These are phyloP conservation scores for Heterohyrax brucei DNA, from an alignment of 2,797 vertebrate genomes.

Conservation along the genomic window DNA sequence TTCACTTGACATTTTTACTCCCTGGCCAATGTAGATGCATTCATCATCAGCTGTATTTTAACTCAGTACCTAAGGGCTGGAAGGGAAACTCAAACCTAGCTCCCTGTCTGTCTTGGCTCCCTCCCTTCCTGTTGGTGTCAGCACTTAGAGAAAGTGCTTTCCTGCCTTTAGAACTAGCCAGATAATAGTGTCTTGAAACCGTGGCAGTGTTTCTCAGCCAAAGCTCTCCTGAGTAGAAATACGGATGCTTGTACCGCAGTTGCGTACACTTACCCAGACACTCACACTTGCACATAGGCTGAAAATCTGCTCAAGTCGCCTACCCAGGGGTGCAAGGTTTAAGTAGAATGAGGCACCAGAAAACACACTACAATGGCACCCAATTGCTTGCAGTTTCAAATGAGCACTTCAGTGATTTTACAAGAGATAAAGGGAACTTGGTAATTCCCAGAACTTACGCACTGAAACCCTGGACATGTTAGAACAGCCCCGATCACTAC, in stretches of 20 bases:
- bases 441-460: constrained; percentile 54
- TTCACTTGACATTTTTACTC: not conserved
- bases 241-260: not conserved
- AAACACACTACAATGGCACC: not conserved
- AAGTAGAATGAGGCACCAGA: not conserved
- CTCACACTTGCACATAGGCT: not conserved
- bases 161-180: not conserved
- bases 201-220: constrained; percentile 6
- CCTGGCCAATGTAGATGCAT: not conserved
- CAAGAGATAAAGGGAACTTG: not conserved
- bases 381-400: constrained; percentile 26
- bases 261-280: not conserved
- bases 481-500: constrained; percentile 12
- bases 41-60: not conserved
- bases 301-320: constrained; percentile 14
- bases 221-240: not conserved
- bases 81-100: constrained; percentile 14
- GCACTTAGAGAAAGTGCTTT: constrained; percentile 47
- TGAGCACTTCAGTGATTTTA: not conserved
- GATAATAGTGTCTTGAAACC: constrained; percentile 4
- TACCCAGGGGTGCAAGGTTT: not conserved
- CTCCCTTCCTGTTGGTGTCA: constrained; percentile 49
- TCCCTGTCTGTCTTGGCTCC: not conserved
- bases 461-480: constrained; percentile 30
- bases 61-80: not conserved